Percentiles rank a stretch among this genome's conserved stretches.
These are phyloP conservation scores for Ceratosolen solmsi DNA, from an alignment of 1,140 invertebrate species.

Conservation along the genomic window DNA sequence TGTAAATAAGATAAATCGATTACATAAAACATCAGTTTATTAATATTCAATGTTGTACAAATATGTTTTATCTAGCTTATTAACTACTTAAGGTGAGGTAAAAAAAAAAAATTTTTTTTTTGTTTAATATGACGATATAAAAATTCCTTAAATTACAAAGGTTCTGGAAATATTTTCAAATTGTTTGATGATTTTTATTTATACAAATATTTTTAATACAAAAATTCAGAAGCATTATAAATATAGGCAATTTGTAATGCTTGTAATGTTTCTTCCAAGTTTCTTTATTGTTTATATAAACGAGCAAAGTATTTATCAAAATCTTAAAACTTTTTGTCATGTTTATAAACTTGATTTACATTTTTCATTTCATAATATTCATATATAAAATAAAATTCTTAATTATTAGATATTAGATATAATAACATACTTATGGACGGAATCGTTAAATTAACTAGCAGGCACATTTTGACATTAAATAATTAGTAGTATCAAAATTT, in stretches of 20 bases:
- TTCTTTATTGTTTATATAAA: constrained; percentile 26
- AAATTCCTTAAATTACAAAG: constrained; percentile 39
- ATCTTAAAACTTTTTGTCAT: too few relatives aligned
- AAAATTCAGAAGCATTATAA: too few relatives aligned
- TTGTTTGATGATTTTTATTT: background rate
- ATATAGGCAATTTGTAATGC: constrained; percentile 17
- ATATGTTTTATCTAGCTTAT: constrained; percentile 25
- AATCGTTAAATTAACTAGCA: constrained; percentile 42
- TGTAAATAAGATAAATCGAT: constrained; percentile 28
- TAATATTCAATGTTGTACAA: constrained; percentile 32
- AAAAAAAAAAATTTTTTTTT: constrained; percentile 43
- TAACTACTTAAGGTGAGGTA: constrained; percentile 17
- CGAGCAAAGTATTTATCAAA: constrained; percentile 12
- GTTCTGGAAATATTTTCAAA: constrained; percentile 15
- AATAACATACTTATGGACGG: constrained; percentile 54
- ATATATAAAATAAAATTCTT: constrained; percentile 46
- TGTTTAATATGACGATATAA: constrained; percentile 23
- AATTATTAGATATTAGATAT: constrained; percentile 28
- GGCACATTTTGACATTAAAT: constrained; percentile 22
- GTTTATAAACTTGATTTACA: constrained; percentile 15
- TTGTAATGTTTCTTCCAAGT: constrained; percentile 30
- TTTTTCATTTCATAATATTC: constrained; percentile 5
- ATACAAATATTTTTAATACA: constrained; percentile 15
- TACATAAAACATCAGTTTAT: constrained; percentile 42
- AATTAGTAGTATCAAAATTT: constrained; percentile 39